Evolutionary conservation across 2,888 invertebrate species (phyloP), one percentile per base, ranked within the genome.

Genomic region (Andrena praecox): DNA sequence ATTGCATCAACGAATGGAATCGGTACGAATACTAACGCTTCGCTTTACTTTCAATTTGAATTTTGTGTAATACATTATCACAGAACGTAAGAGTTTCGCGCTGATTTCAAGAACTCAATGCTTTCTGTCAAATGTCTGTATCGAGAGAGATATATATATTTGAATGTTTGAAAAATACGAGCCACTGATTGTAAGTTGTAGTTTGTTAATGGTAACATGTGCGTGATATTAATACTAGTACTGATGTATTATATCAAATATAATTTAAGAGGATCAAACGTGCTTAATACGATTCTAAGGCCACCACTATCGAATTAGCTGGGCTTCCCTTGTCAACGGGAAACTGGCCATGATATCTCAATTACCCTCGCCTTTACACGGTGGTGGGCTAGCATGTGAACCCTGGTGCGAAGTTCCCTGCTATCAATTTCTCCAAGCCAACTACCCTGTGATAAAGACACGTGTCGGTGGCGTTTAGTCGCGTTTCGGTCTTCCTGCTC

Each of bases 271-370:
- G 29, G 35, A 50, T 60, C 16, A 50, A 2, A 10, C 7, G 3
- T 16, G 3, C 12, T 10, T 50, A 64, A 66, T 24, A 20, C 16
- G 56, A 66, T 59, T 24, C 67, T 67, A 54, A 70, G 63, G 54
- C 76, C 68, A 81, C 56, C 70, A 52, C 56, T 31, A 50, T 67
- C 59, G 63, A 73, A 87, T 89, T 86, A 87, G 68, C 72, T 48
- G 24, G 72, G 54, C 54, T 64, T 80, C 62, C 29, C 73, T 68
- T 72, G 71, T 64, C 66, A 72, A 52, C 68, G 67, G 83, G 85
- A 89, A 89, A 88, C 79, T 67, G 80, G 85, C 89, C 87, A 92
- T 93, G 92, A 93, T 92, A 92, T 93, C 92, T 93, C 93, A 92
- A 93, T 93, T 93, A 93, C 77, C 66, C 33, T 70, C 85, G 70